phyloP scores from a whole-genome alignment of 2,113 vertebrate species.

The Turdus rufiventris region DNA sequence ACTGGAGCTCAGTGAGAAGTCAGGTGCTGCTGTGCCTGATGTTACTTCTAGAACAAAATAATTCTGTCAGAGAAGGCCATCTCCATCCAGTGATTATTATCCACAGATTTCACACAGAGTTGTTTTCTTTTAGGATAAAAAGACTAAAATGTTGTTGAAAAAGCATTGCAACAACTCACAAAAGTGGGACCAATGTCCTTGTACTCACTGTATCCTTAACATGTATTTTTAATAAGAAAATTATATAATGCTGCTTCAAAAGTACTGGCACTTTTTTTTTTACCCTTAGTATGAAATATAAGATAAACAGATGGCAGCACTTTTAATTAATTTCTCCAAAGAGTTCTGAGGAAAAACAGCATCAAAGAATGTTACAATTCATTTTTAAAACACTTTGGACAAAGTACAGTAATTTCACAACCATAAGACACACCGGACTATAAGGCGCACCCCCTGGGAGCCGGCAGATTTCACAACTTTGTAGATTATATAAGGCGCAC shows the following conservation, averaged over 20 bases:
- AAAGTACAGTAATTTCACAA: too few species aligned
- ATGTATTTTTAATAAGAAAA: conserved; percentile 16
- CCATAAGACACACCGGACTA: too few species aligned
- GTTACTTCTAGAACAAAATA: background rate
- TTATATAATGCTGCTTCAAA: conserved; percentile 2
- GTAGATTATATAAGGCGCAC: too few species aligned
- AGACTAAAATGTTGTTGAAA: conserved; percentile 31
- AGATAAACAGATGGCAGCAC: conserved; percentile 54
- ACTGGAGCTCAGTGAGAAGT: background rate
- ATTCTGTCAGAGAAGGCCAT: background rate
- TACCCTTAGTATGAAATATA: background rate
- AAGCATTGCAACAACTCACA: background rate
- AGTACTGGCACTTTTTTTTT: conserved; percentile 8
- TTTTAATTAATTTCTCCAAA: conserved; percentile 59
- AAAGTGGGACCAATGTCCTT: background rate
- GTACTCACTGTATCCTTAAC: background rate
- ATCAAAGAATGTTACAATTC: background rate
- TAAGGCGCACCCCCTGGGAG: too few species aligned
- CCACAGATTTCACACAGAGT: background rate
- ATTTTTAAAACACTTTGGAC: background rate
- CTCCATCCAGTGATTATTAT: background rate
- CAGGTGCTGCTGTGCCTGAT: background rate
- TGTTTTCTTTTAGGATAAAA: background rate
- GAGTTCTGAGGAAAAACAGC: conserved; percentile 1
- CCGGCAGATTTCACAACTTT: too few species aligned